A percentile compares a stretch with the other conserved stretches of the same genome.
Conservation (phyloP, 2,888 invertebrate species). For the Trypoxylon attenuatum region DNA sequence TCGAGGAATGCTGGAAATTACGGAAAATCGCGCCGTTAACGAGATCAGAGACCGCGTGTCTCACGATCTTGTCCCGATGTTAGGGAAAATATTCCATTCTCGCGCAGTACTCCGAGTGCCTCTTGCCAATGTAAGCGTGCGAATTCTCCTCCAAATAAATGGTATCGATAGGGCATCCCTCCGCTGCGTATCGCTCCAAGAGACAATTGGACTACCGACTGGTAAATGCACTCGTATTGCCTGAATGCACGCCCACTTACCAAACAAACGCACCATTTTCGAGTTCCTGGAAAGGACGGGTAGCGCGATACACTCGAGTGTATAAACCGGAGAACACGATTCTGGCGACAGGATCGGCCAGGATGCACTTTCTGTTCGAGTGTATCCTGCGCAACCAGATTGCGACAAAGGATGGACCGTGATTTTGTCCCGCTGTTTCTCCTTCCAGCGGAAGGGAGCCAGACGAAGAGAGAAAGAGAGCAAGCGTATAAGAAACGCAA, state of each 20-base stretch:
- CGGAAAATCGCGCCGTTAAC: background rate
- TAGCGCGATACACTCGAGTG: constrained; percentile 13
- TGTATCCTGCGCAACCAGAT: constrained; percentile 58
- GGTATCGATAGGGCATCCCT: background rate
- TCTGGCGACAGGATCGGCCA: constrained; percentile 26
- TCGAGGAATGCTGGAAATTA: background rate
- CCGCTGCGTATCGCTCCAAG: background rate
- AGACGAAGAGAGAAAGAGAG: background rate
- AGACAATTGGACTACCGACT: background rate
- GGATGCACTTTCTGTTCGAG: constrained; percentile 11
- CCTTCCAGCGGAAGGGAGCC: background rate
- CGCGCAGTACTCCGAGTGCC: too few species aligned
- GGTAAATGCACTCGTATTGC: background rate
- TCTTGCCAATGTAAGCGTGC: too few species aligned
- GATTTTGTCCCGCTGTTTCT: too few species aligned
- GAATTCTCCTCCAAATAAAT: too few species aligned
- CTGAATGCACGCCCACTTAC: background rate
- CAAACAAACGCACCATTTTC: background rate
- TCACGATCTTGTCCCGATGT: background rate
- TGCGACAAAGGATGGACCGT: constrained; percentile 51
- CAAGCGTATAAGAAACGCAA: constrained; percentile 10
- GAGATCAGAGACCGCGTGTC: background rate
- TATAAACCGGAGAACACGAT: constrained; percentile 16
- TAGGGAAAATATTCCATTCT: background rate
- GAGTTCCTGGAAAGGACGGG: background rate